phyloP scores from a whole-genome alignment of 2,888 invertebrate genomes.

The Teinopalpus imperialis region DNA sequence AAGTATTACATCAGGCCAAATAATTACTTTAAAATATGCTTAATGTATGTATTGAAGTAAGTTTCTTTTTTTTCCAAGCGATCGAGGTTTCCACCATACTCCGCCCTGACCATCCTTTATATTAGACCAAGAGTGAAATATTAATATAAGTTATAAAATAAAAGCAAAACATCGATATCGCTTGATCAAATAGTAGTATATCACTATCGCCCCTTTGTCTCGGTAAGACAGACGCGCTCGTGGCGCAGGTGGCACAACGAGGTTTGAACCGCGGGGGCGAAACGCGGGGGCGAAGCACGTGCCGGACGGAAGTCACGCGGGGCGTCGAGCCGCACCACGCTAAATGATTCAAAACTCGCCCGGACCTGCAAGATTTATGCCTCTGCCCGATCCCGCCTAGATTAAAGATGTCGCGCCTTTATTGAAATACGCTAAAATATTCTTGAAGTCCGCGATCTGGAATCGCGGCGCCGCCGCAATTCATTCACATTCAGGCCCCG shows the following conservation, averaged over 20 bases:
- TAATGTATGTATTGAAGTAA: too few species aligned
- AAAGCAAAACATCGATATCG: too few species aligned
- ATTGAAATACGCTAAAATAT: conserved; percentile 77
- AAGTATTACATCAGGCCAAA: too few species aligned
- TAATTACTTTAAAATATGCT: too few species aligned
- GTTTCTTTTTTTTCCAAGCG: too few species aligned
- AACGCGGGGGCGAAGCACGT: conserved; percentile 58
- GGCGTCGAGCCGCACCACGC: conserved; percentile 63
- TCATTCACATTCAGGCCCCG: conserved; percentile 64
- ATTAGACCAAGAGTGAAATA: too few species aligned
- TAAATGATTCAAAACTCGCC: conserved; percentile 81
- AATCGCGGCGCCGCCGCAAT: conserved; percentile 29
- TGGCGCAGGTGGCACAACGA: conserved; percentile 44
- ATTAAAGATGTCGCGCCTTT: conserved; percentile 81
- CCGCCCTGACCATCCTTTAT: too few species aligned
- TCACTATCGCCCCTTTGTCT: conserved; percentile 78
- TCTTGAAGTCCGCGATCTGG: conserved; percentile 40
- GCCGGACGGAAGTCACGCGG: conserved; percentile 79
- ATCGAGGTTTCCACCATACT: too few species aligned
- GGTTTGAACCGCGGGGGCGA: conserved; percentile 32
- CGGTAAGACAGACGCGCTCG: conserved; percentile 78
- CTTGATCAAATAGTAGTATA: conserved; percentile 30
- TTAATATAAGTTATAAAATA: too few species aligned
- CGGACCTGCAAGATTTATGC: conserved; percentile 81
- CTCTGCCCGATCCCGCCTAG: conserved; percentile 74